Base-by-base conservation (phyloP, 2,888 invertebrate species). In the Diarsia dahlii region DNA sequence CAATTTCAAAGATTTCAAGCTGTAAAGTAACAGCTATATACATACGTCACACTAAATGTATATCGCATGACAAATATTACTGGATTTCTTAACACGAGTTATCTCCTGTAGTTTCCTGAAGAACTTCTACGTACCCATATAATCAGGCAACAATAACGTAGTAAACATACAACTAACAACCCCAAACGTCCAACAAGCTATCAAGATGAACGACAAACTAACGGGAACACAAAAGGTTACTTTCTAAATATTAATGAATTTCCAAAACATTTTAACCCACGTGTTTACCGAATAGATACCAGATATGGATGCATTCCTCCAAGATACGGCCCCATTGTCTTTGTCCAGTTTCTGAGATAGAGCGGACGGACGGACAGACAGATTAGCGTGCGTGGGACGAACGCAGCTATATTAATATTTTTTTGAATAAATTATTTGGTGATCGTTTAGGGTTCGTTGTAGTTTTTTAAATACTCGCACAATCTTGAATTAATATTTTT, bases 241-340 rank as follows among this genome's bases (percentile, higher is more conserved):
- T 88, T 86, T 88, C 87, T 77, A 87, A 84, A 88, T 78, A 87
- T 80, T 87, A 87, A 88, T 88, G 81, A 88, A 80, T 77, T 81
- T 73, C 70, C 78, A 77, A 80, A 84, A 82, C 84, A 86, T 87
- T 88, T 83, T 84, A 87, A 81, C 83, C 84, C 81, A 85, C 87
- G 81, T 86, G 76, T 76, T 84, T 82, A 84, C 85, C 81, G 80
- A 81, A 88, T 69, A 82, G 82, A 87, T 78, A 74, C 76, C 81
- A 76, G 90, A 91, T 90, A 91, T 79, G 87, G 87, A 74, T 82
- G 89, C 93, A 92, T 93, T 92, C 91, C 90, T 84, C 64, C 39
- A 48, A 87, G 90, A 92, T 93, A 94, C 89, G 85, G 78, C n/a
- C 69, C 92, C 91, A 94, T 94, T 94, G 94, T 94, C 90, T 92